Base-by-base conservation (phyloP, 1,140 invertebrate genomes). In the Lysiphlebus fabarum region DNA sequence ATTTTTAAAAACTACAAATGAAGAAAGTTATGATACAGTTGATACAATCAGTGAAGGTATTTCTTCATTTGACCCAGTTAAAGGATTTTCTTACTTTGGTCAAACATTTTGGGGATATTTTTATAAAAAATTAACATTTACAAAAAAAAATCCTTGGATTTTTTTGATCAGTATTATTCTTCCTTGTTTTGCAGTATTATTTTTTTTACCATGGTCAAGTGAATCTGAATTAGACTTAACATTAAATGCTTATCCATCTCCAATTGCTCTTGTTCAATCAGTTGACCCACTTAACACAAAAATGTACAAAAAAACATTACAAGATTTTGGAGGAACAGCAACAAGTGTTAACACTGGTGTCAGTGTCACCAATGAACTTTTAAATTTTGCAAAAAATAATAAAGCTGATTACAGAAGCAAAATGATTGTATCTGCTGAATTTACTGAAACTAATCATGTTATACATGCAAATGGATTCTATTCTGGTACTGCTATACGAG, bases 1-100 rank as follows among this genome's bases (percentile, higher is more conserved):
- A 8, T 94, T 94, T 70, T 70, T 94, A 14, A 90, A 72, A 50
- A 70, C 77, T 6, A 74, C 75, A 11, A 69, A 63, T 60, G 73
- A 74, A 10, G 63, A 69, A 8, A 69, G 73, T 8, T 3, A 17
- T 17, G 73, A 69, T 57, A 59, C 56, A 6, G 69, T 65, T 1
- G 69, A 75, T 61, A 58, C 67, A 8, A 17, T 1, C 3, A 66
- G 69, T 45, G 55, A 66, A 56, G 49, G 67, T 17, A 67, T 68
- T 14, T 53, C 65, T 4, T 36, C 65, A 6, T 62, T 62, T 6
- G 10, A 54, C 33, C 75, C 73, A 63, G 12, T 77, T 8, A 66
- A 55, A 42, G 75, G 74, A 9, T 64, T 42, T 6, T 37, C 60
- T 12, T 63, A 77, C 48, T 62, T 45, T 33, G 50, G 67, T 3